Conservation (phyloP, 2,888 invertebrate genomes). For the Tuta absoluta region DNA sequence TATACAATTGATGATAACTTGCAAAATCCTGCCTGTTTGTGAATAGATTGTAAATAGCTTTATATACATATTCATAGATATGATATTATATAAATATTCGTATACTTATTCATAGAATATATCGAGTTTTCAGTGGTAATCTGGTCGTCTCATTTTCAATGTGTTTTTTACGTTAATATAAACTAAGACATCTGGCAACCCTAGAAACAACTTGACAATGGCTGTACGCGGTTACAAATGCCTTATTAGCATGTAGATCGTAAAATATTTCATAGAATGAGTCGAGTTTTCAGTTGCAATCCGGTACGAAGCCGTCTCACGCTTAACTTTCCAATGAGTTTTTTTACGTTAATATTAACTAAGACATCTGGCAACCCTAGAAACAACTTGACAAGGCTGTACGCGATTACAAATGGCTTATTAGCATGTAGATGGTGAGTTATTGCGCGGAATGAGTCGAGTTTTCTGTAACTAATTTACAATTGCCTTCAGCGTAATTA, state of each 20-base stretch:
- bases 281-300: constrained; percentile 9
- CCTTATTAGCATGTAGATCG: constrained; percentile 27
- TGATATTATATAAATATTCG: too few species aligned
- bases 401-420: constrained; percentile 25
- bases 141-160: too few species aligned
- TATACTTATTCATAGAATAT: too few species aligned
- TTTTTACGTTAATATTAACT: not conserved
- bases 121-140: too few species aligned
- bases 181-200: constrained; percentile 1
- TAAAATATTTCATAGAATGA: constrained; percentile 19
- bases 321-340: too few species aligned
- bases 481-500: constrained; percentile 5
- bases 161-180: too few species aligned
- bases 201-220: constrained; percentile 20
- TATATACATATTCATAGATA: too few species aligned
- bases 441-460: constrained; percentile 21
- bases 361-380: constrained; percentile 11
- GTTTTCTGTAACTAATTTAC: constrained; percentile 5
- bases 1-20: too few species aligned
- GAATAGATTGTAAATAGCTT: too few species aligned
- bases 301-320: too few species aligned
- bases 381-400: constrained; percentile 20
- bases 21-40: too few species aligned
- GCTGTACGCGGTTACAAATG: constrained; percentile 24
- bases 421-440: constrained; percentile 26